These are phyloP conservation scores for Patiria miniata DNA, from an alignment of 35 echinoderm and acorn worm species.

Conservation along the genomic window DNA sequence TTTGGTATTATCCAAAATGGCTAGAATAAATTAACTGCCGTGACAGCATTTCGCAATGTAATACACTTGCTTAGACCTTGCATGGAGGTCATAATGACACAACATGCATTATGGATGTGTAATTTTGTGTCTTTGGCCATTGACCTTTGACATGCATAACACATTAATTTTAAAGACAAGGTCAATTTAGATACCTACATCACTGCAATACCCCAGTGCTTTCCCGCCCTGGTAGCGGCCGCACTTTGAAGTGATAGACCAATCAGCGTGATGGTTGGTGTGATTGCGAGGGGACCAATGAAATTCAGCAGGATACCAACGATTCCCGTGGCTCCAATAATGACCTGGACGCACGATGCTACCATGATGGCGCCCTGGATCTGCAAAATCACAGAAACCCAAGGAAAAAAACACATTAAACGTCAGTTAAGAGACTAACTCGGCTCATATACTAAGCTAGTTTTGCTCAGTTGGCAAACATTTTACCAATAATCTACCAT, in stretches of 20 bases:
- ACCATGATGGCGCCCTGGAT: constrained; percentile 81
- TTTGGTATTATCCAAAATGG: too few species aligned
- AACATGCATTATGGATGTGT: too few species aligned
- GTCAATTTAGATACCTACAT: constrained; percentile 75
- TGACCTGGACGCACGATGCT: constrained; percentile 64
- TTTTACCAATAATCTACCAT: background rate
- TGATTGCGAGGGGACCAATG: constrained; percentile 86
- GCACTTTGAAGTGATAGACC: constrained; percentile 78
- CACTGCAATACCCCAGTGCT: constrained; percentile 78
- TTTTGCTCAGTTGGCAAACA: background rate
- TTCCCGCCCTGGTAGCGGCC: constrained; percentile 47
- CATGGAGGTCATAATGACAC: too few species aligned
- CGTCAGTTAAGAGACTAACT: background rate
- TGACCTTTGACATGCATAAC: too few species aligned
- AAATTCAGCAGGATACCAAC: constrained; percentile 77
- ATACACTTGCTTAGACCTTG: too few species aligned
- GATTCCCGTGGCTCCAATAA: constrained; percentile 87
- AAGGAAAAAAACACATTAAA: background rate
- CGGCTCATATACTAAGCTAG: background rate
- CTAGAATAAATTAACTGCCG: too few species aligned
- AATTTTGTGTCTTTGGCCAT: too few species aligned
- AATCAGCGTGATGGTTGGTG: constrained; percentile 83
- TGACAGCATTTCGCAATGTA: too few species aligned
- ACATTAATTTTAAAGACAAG: too few species aligned
- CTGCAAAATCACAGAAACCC: constrained; percentile 8